Conservation (phyloP, 2,113 vertebrate species). For the Sphaerodactylus townsendi region DNA sequence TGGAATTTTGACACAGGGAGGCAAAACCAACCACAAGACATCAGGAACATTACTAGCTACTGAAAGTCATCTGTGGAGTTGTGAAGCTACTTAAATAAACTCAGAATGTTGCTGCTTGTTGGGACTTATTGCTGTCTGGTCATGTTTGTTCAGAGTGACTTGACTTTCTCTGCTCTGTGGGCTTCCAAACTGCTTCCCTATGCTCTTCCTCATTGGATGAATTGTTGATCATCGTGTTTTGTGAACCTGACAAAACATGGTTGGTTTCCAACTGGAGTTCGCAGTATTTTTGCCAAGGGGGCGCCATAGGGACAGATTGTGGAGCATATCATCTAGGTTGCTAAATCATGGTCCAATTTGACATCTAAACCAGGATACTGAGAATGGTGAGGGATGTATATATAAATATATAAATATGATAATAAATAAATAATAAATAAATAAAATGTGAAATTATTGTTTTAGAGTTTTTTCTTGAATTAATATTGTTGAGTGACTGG, state of each 20-base stretch:
- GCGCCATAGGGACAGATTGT: too few relatives aligned
- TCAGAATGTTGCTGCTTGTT: too few relatives aligned
- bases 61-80: background rate
- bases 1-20: too few relatives aligned
- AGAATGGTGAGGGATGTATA: background rate
- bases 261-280: background rate
- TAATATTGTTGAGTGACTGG: conserved; percentile 25
- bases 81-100: background rate
- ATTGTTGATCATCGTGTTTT: background rate
- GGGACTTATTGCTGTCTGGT: too few relatives aligned
- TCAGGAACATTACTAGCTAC: background rate
- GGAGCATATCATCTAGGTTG: background rate
- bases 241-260: background rate
- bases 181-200: background rate
- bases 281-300: too few relatives aligned
- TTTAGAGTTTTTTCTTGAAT: background rate
- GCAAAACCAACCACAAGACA: too few relatives aligned
- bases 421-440: too few relatives aligned
- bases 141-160: too few relatives aligned
- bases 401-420: too few relatives aligned
- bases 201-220: background rate
- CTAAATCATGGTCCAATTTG: background rate
- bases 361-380: background rate
- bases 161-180: too few relatives aligned
- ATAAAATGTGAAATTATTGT: background rate